phyloP scores from a whole-genome alignment of 2,888 invertebrate species.

The Hoplodrina blanda region DNA sequence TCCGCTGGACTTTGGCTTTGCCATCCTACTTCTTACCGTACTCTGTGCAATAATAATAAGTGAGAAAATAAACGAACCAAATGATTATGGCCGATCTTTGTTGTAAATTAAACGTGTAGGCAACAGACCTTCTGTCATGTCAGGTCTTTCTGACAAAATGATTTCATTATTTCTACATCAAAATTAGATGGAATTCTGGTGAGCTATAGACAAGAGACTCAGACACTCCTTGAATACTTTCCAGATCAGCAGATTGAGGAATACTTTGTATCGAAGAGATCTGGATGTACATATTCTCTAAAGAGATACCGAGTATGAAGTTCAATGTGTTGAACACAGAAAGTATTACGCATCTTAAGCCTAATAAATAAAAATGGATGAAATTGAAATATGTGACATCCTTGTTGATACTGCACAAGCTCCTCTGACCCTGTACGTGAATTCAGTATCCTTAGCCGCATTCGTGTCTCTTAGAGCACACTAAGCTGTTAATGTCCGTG shows the following conservation, averaged over 20 bases:
- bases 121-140: background rate
- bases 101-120: conserved; percentile 23
- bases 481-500: background rate
- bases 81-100: conserved; percentile 9
- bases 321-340: conserved; percentile 27
- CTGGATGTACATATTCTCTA: background rate
- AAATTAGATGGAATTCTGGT: conserved; percentile 52
- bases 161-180: conserved; percentile 26
- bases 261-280: background rate
- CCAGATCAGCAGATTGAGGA: conserved; percentile 14
- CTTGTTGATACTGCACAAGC: conserved; percentile 48
- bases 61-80: conserved; percentile 60
- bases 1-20: conserved; percentile 77
- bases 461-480: too few relatives aligned
- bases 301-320: background rate
- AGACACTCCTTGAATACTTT: background rate
- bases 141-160: background rate
- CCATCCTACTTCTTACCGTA: conserved; percentile 65
- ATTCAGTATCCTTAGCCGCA: background rate
- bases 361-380: conserved; percentile 29
- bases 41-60: conserved; percentile 75
- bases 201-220: conserved; percentile 10
- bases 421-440: conserved; percentile 3
- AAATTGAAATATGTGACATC: conserved; percentile 24
- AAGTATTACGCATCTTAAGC: conserved; percentile 2